Evolutionary conservation across 2,888 invertebrate species (phyloP), one percentile per base, ranked within the genome.

Genomic region (Leptura quadrifasciata): DNA sequence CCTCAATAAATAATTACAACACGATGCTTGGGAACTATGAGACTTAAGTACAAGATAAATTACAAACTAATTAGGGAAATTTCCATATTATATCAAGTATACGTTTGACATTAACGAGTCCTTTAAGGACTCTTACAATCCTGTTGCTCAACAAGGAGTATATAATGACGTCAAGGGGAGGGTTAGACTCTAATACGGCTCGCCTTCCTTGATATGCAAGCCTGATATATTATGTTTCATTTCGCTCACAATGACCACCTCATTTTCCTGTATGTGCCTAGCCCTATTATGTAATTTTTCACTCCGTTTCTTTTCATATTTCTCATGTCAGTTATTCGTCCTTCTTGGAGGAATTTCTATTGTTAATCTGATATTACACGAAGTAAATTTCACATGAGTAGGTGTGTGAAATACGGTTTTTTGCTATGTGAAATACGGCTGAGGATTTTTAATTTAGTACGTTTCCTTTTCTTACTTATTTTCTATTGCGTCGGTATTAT

Each of bases 81-180:
- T 61, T 72, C 63, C 67, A 58, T 72, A 21, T 61, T 57, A 54
- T 27, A 60, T 67, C 58, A 60, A 54, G 64, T 20, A 65, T 31
- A 76, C 52, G 39, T 76, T 76, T 74, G 73, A 74, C 76, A 70
- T 76, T 76, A 76, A 68, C 72, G 57, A 76, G 69, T 69, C 60
- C 47, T 69, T 69, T 72, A 69, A 69, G 76, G 69, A 74, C 73
- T 61, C 76, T 76, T 67, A 31, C 67, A 21, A 57, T 57, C 69
- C 69, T 73, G 73, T 76, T 73, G 67, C 73, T 69, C 47, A 35
- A 39, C 68, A 60, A 27, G 69, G 54, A 61, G 72, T 17, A 31
- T 61, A 76, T 76, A 76, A 76, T 69, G 69, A 76, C 64, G 69
- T 64, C 55, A 68, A 72, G 39, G 58, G 10, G 57, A 27, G 67